Percentiles rank a stretch among this genome's conserved stretches.
phyloP scores from a whole-genome alignment of 92 coral and sea anemone species.

The Porites rus region DNA sequence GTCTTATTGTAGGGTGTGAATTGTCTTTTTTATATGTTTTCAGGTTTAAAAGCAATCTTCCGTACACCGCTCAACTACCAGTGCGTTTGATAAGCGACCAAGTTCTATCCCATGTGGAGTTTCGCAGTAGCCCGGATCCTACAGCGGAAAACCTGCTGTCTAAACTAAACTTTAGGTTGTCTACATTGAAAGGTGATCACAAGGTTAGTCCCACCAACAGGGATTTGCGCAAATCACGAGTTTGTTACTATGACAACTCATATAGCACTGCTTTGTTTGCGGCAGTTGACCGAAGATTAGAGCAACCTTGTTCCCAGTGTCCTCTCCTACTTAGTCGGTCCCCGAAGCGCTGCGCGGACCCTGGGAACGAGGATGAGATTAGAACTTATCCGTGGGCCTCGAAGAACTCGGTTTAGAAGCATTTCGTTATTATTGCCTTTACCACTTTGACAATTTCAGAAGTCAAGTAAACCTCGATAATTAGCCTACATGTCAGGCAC shows the following conservation, averaged over 20 bases:
- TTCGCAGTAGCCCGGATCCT: constrained; percentile 8
- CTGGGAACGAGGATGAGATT: neutral
- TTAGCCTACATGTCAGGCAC: too few species aligned
- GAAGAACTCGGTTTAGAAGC: neutral
- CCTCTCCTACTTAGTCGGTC: neutral
- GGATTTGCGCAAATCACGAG: neutral
- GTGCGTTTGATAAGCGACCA: constrained; percentile 9
- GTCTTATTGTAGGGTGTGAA: too few species aligned
- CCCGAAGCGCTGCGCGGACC: neutral
- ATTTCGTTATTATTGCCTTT: too few species aligned
- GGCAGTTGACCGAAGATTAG: neutral
- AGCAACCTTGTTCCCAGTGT: neutral
- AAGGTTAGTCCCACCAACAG: neutral
- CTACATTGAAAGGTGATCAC: neutral
- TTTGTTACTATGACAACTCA: neutral
- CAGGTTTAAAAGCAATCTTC: neutral
- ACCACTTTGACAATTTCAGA: too few species aligned
- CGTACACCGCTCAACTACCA: neutral
- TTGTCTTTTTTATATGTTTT: neutral
- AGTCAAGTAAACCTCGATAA: too few species aligned
- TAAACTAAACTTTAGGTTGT: neutral
- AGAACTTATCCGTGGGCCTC: neutral
- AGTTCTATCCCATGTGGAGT: neutral
- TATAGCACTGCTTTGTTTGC: too few species aligned
- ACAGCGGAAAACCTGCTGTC: neutral